Conservation (phyloP, 2,113 vertebrate species). For the Bujurquina vittata region DNA sequence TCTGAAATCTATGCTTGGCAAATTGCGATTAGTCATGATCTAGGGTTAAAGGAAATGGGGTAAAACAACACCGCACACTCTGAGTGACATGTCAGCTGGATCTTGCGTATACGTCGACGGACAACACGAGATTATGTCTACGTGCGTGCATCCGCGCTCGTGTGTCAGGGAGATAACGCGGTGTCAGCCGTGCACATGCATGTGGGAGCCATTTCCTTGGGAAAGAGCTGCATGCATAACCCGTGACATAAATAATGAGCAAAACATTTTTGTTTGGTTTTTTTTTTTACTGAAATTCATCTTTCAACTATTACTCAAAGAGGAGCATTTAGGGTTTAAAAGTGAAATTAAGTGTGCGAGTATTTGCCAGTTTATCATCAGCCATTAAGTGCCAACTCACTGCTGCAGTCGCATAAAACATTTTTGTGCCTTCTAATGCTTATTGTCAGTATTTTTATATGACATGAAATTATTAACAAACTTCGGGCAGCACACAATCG, state of each 20-base stretch:
- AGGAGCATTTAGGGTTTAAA: constrained; percentile 2
- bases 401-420: constrained; percentile 54
- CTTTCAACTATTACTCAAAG: constrained; percentile 3
- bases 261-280: constrained; percentile 7
- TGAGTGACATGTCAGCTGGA: constrained; percentile 81
- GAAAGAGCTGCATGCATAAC: constrained; percentile 13
- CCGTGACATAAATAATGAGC: constrained; percentile 19
- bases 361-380: constrained; percentile 35
- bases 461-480: constrained; percentile 71
- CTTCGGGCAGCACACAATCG: constrained; percentile 50
- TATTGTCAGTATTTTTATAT: constrained; percentile 67
- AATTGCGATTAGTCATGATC: constrained; percentile 81
- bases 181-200: constrained; percentile 13
- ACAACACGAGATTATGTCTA: constrained; percentile 33
- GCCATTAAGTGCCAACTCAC: constrained; percentile 64
- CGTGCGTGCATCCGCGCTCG: constrained; percentile 10
- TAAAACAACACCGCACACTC: constrained; percentile 75
- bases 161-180: constrained; percentile 30
- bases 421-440: constrained; percentile 74
- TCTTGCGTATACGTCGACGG: constrained; percentile 50
- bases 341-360: constrained; percentile 29
- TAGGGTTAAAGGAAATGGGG: constrained; percentile 77
- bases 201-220: constrained; percentile 23
- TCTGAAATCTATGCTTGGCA: constrained; percentile 69
- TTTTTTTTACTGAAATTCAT: background rate